These are phyloP conservation scores for Origma solitaria DNA, from an alignment of 2,113 vertebrate species.

Conservation along the genomic window DNA sequence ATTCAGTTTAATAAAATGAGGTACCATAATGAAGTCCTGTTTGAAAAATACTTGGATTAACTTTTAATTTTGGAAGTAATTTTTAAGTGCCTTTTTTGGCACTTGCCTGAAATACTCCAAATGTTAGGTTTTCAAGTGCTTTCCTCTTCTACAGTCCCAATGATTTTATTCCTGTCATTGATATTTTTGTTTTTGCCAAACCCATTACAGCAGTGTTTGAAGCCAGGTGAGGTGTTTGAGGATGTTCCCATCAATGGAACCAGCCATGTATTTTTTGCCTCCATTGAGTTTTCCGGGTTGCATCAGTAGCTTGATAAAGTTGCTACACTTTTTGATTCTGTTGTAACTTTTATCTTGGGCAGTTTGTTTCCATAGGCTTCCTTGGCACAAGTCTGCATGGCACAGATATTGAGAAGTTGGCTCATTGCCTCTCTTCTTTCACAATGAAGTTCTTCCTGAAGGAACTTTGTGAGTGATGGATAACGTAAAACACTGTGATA, in stretches of 20 bases:
- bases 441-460: not conserved
- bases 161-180: not conserved
- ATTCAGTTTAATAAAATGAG: not conserved
- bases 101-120: not conserved
- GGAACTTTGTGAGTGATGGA: not conserved
- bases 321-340: rapidly evolving
- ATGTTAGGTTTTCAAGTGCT: not conserved
- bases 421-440: not conserved
- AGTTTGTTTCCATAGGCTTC: not conserved
- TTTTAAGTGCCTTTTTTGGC: not conserved
- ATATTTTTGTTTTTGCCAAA: not conserved
- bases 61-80: not conserved
- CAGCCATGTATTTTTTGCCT: not conserved
- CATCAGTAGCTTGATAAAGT: not conserved
- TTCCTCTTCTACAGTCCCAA: not conserved
- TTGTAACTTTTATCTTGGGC: not conserved
- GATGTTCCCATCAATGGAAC: not conserved
- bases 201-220: not conserved
- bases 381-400: not conserved
- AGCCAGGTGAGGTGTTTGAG: not conserved
- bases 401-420: not conserved
- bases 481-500: not conserved
- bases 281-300: not conserved
- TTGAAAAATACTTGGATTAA: not conserved
- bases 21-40: not conserved